These are phyloP conservation scores for Parnassius glacialis DNA, from an alignment of 2,888 invertebrate species.

Conservation along the genomic window DNA sequence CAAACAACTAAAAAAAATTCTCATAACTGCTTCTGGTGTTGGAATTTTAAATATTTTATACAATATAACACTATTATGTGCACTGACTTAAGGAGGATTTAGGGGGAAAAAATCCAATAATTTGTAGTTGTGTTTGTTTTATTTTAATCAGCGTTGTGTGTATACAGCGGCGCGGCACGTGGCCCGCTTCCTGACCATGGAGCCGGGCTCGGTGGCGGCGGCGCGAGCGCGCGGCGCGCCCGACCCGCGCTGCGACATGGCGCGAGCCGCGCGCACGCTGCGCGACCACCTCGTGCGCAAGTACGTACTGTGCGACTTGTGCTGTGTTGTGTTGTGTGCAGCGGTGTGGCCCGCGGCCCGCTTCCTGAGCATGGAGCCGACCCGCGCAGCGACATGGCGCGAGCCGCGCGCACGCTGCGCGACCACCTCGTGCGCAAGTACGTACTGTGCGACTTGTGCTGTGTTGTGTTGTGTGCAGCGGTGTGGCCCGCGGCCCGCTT, in stretches of 20 bases:
- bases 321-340: constrained; percentile 28
- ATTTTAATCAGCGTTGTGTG: neutral
- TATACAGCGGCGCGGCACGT: constrained; percentile 93
- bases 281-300: constrained; percentile 61
- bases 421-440: constrained; percentile 65
- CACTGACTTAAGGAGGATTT: too few species aligned
- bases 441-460: too few species aligned
- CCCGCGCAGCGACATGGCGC: constrained; percentile 61
- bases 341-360: constrained; percentile 97
- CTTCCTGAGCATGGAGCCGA: constrained; percentile 94
- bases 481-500: constrained; percentile 97
- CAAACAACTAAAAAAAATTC: too few species aligned
- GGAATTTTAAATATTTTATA: too few species aligned
- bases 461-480: constrained; percentile 66
- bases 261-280: constrained; percentile 61
- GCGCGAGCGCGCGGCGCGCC: constrained; percentile 66
- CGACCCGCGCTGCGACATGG: constrained; percentile 65
- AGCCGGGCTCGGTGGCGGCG: constrained; percentile 87
- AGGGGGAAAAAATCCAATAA: too few species aligned
- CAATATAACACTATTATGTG: too few species aligned
- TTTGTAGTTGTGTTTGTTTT: constrained; percentile 27
- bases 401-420: constrained; percentile 61
- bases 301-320: constrained; percentile 34
- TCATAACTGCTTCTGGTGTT: too few species aligned
- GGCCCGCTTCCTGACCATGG: constrained; percentile 95